Base-by-base conservation (phyloP, 2,113 vertebrate species). In the Stigmatopora argus region DNA sequence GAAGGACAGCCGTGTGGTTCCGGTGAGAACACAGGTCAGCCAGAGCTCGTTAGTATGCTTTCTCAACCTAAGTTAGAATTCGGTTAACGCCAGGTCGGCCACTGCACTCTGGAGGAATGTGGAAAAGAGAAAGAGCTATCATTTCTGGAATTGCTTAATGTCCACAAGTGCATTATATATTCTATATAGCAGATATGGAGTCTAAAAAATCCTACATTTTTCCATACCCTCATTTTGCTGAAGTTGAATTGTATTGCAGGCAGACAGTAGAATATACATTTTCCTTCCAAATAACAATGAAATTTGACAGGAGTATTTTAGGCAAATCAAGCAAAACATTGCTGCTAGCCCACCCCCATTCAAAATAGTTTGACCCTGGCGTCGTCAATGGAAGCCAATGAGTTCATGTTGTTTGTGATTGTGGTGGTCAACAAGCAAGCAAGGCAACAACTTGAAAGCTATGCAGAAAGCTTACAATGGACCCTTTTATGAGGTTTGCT, bases 21-120 rank as follows among this genome's bases (percentile, higher is more conserved):
- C 7, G 67, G 71, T 74, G 83, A 83, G 79, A 83, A 73, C 44
- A 49, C 53, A 65, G 80, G 79, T 90, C 87, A 85, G 71, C 51
- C 57, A 61, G 75, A 81, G 71, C 85, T 87, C 86, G 85, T 88
- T 89, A 89, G 77, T 77, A 64, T 56, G 69, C 61, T 67, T 76
- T 78, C 69, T 75, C 62, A 73, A 72, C 68, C 48, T 47, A 64
- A 72, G 77, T 57, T 72, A 71, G 76, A 71, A 78, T 79, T 70
- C 77, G 73, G 70, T 71, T 79, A 67, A 75, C 71, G 75, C 14
- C 67, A 65, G 77, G 83, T 84, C 83, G 83, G 69, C 70, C 49
- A 49, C 52, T 61, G 56, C 49, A 55, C 51, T 70, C 53, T 49
- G 38, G 48, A 45, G 59, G 15, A n/a, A 64, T 70, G 53, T 63